phyloP scores from a whole-genome alignment of 2,797 vertebrate genomes.

The Acomys russatus region DNA sequence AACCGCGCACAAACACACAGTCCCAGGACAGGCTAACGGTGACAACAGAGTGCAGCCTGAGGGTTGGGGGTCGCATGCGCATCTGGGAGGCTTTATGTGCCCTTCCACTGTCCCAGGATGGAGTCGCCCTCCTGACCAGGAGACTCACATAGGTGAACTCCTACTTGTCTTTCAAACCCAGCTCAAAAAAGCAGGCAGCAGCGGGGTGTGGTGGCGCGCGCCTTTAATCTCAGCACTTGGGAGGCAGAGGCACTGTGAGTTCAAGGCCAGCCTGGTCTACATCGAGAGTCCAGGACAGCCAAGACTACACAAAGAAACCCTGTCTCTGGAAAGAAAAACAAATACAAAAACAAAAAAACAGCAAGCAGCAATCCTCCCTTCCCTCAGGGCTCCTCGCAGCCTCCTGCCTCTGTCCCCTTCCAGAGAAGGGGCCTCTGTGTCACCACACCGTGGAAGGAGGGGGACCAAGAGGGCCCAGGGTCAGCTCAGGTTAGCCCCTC shows the following conservation, averaged over 20 bases:
- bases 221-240: no score
- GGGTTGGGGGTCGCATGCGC: background rate
- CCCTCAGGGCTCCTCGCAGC: background rate
- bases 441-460: background rate
- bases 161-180: conserved; percentile 48
- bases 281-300: no score
- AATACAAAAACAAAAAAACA: background rate
- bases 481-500: background rate
- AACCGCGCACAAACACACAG: background rate
- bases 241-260: no score
- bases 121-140: background rate
- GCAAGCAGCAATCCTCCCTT: background rate
- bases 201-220: no score
- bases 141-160: background rate
- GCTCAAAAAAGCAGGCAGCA: background rate
- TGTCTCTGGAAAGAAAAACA: no score
- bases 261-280: no score
- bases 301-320: no score
- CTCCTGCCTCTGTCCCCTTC: background rate
- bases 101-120: background rate
- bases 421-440: background rate
- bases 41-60: background rate
- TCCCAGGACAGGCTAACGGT: background rate
- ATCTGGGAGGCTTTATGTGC: background rate
- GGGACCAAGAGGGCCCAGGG: background rate